Evolutionary conservation across 2,888 invertebrate species (phyloP).

Genomic region (Plebejus anna): DNA sequence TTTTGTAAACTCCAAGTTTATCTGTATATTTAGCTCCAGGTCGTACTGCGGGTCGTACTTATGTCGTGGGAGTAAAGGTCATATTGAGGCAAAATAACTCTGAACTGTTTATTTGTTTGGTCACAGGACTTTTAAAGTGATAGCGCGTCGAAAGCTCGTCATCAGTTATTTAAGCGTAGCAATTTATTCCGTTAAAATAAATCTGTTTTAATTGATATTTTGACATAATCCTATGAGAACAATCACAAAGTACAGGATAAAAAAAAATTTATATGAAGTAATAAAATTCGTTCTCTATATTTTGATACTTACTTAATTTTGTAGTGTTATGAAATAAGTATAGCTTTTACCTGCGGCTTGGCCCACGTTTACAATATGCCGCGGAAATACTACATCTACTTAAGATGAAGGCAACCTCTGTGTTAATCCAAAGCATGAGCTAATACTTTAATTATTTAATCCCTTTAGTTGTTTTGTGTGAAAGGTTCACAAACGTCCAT

Average conservation of each 20-base stretch:
- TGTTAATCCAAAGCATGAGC: constrained; percentile 32
- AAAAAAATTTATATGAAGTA: not conserved
- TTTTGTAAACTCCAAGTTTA: constrained; percentile 34
- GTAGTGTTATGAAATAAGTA: too few relatives aligned
- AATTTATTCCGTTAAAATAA: constrained; percentile 7
- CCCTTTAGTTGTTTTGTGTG: too few relatives aligned
- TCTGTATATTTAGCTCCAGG: constrained; percentile 1
- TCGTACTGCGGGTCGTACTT: not conserved
- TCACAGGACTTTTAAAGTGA: not conserved
- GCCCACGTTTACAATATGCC: too few relatives aligned
- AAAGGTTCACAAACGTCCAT: constrained; percentile 44
- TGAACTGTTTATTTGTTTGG: not conserved
- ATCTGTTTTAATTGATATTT: not conserved
- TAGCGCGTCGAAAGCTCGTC: not conserved
- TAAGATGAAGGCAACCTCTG: too few relatives aligned
- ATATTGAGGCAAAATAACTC: not conserved
- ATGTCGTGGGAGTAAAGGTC: not conserved
- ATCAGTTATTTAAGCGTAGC: constrained; percentile 5
- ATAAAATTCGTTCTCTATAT: not conserved
- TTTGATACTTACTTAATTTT: not conserved
- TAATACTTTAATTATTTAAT: too few relatives aligned
- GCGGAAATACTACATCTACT: too few relatives aligned
- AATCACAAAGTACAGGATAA: not conserved
- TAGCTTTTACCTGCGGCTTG: too few relatives aligned
- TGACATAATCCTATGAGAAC: not conserved